These are phyloP conservation scores for Xyrichtys novacula DNA, from an alignment of 2,797 vertebrate genomes.

Conservation along the genomic window DNA sequence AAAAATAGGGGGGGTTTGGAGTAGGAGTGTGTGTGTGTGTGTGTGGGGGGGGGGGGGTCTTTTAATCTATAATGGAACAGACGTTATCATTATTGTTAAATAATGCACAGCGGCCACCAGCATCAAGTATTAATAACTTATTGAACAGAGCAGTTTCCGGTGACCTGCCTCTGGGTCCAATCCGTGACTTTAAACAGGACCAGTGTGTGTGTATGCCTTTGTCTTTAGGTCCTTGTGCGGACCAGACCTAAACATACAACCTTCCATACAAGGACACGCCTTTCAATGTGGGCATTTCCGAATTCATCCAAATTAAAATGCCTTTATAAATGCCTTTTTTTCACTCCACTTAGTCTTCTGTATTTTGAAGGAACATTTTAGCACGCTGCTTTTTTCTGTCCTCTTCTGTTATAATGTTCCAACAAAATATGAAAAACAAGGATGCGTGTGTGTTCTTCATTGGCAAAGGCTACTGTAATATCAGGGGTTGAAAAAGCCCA, in stretches of 20 bases:
- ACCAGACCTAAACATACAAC: too few relatives aligned
- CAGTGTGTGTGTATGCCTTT: conserved; percentile 19
- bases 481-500: conserved; percentile 29
- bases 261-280: background rate
- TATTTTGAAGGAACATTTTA: too few relatives aligned
- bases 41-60: conserved; percentile 57
- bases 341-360: too few relatives aligned
- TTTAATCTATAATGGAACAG: conserved; percentile 92
- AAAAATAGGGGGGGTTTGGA: conserved; percentile 44
- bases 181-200: conserved; percentile 61
- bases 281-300: background rate
- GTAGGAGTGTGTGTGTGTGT: background rate
- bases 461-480: conserved; percentile 63
- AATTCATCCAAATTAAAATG: too few relatives aligned
- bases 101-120: conserved; percentile 88
- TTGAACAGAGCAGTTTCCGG: conserved; percentile 82
- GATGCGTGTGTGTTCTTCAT: conserved; percentile 42
- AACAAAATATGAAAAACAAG: too few relatives aligned
- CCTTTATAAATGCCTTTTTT: too few relatives aligned
- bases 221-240: background rate
- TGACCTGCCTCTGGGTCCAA: conserved; percentile 81
- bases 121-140: conserved; percentile 93
- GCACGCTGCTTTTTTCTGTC: too few relatives aligned
- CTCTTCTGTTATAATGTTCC: too few relatives aligned
- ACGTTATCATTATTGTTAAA: conserved; percentile 91